Base-by-base conservation (phyloP, 2,888 invertebrate genomes). In the Pristionchus exspectatus region DNA sequence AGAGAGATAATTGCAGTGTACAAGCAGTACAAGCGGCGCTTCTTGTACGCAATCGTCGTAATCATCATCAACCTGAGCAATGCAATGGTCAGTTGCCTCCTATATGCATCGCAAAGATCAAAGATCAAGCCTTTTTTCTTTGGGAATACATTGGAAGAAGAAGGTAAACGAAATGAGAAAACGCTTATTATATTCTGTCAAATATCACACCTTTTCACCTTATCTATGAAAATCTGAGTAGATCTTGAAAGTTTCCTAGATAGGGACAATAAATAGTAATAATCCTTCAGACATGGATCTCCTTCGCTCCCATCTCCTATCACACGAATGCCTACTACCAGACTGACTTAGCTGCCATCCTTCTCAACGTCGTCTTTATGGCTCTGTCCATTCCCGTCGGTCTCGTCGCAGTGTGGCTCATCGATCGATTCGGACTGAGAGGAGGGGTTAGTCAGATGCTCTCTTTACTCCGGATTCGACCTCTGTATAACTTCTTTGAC, bases 281-380 rank as follows among this genome's bases (percentile, higher is more conserved):
- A 10, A 72, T 21, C 9, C 1, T 63, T 63, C 69, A 88, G 87
- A 88, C 96, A 77, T 96, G 96, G 96, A 96, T 96, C 33, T 95
- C 95, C 24, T 96, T 95, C 93, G 95, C 96, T 16, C 95, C 96
- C 0, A 95, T 96, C 44, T 95, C 96, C 50, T 95, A 95, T 91
- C 94, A 95, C 27, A 95, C 96, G 2, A 95, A 95, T 5, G 92
- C 92, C 16, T 96, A 95, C 92, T 96, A 95, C 92, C 88, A 88
- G 10, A 93, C 94, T 87, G 92, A 93, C 7, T 94, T 95, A 91
- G 94, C 95, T 16, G 95, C 96, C 24, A 95, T 96, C 91, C 95
- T 95, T 91, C 93, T 96, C 90, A 95, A 96, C 21, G 93, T 96
- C 0, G 95, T 96, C 4, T 96, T 95, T 92, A 95, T 96, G 92